Evolutionary conservation across 30 jellyfish, hydroid and myxozoan genomes (phyloP).

Genomic region (Aurelia sp.): DNA sequence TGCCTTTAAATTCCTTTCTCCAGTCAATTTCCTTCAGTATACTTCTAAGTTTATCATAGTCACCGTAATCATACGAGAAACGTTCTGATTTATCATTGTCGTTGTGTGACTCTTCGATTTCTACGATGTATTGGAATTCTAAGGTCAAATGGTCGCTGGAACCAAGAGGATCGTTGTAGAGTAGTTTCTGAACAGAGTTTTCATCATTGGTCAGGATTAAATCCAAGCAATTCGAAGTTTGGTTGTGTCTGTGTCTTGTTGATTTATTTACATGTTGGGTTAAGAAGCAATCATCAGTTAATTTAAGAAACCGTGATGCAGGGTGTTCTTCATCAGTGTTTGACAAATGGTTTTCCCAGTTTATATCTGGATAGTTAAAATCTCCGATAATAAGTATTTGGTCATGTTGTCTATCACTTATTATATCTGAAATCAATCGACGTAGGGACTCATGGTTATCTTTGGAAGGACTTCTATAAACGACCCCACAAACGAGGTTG

Average conservation of each 20-base stretch:
- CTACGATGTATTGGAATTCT: too few species aligned
- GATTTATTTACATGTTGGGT: constrained; percentile 41
- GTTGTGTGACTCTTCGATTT: too few species aligned
- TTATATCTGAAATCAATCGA: not conserved
- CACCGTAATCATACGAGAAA: too few species aligned
- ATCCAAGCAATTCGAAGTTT: constrained; percentile 19
- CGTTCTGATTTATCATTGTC: too few species aligned
- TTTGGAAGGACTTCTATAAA: constrained; percentile 22
- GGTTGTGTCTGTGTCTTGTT: not conserved
- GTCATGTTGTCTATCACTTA: constrained; percentile 1
- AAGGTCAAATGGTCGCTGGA: too few species aligned
- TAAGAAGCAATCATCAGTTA: constrained; percentile 25
- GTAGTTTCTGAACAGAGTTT: too few species aligned
- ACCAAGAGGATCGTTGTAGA: too few species aligned
- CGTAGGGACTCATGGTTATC: constrained; percentile 1
- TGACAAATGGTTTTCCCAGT: too few species aligned
- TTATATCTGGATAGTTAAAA: not conserved
- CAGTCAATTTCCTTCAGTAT: not conserved
- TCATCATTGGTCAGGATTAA: not conserved
- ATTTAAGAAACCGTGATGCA: not conserved
- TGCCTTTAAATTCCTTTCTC: not conserved
- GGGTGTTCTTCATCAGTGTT: too few species aligned
- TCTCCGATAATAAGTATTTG: not conserved
- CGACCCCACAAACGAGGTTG: constrained; percentile 32
- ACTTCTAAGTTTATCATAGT: too few species aligned